Base-by-base conservation (phyloP, 2,888 invertebrate genomes). In the Athrips mouffetella region DNA sequence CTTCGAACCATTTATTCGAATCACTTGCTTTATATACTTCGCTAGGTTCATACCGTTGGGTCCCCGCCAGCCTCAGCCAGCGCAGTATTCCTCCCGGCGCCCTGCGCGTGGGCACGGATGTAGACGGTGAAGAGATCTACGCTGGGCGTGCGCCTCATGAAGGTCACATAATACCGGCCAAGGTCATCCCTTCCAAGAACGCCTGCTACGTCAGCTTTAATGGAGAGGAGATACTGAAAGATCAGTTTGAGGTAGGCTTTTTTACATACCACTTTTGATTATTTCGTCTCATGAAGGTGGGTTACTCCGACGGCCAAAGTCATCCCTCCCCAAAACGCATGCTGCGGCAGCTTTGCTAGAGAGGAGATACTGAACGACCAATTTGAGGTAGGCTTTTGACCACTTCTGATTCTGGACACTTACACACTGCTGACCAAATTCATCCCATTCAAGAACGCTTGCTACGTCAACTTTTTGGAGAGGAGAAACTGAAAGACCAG, bases 71-170 rank as follows among this genome's bases (percentile, higher is more conserved):
- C 60, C 64, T 83, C 52, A 86, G 85, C 68, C 86, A 86, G 66
- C 78, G 76, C 62, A 82, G 84, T 61, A 82, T 89, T 48, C 89
- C 89, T 0, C 87, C 86, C 1, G 89, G 89, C 3, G 89, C 89
- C 1, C 66, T 89, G 50, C 71, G 84, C 33, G 89, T 89, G 18
- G 95, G 95, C 16, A 88, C 89, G 1, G 95, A 95, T 65, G 76
- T 76, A 10, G 94, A 94, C 60, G 94, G 95, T 0, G 88, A 90
- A 1, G 84, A 90, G 45, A 94, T 96, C 63, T 95, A 90, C 71
- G 92, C 94, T 0, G 95, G 94, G 0, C 90, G 95, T 44, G 91
- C 91, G 0, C 89, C 80, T 49, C 91, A 93, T 62, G 89, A 90
- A 50, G 93, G 92, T 0, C 92, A 93, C 63, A 89, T 91, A 67